These are phyloP conservation scores for Paramormyrops kingsleyae DNA, from an alignment of 2,113 vertebrate genomes.

Conservation along the genomic window DNA sequence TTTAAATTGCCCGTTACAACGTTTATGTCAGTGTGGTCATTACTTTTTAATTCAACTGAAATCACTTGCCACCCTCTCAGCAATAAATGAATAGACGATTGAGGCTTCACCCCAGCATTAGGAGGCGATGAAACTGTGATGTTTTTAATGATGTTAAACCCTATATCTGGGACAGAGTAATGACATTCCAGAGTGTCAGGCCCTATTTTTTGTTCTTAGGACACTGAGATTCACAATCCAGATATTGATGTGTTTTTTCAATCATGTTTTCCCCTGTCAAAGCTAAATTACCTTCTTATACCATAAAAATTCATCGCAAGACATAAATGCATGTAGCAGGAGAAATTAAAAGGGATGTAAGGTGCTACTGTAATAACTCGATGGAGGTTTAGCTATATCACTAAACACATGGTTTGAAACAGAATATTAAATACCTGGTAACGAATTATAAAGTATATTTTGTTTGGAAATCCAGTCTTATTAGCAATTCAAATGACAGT, in stretches of 20 bases:
- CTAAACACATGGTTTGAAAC: background rate
- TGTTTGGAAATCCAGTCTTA: background rate
- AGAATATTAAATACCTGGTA: background rate
- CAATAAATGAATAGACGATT: conserved; percentile 11
- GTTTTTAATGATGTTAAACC: conserved; percentile 12
- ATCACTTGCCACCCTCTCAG: conserved; percentile 1
- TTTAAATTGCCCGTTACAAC: background rate
- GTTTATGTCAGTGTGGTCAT: conserved; percentile 9
- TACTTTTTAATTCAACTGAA: conserved; percentile 17
- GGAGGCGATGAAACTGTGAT: conserved; percentile 5
- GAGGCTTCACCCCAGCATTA: conserved; percentile 4
- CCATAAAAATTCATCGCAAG: background rate
- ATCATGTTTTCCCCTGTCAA: background rate
- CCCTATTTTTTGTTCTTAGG: background rate
- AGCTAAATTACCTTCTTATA: background rate
- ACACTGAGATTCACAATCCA: background rate
- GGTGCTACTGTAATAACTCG: background rate
- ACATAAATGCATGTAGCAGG: background rate
- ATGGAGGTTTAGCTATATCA: background rate
- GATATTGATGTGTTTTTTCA: background rate
- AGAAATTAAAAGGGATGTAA: background rate
- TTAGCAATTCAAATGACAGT: background rate
- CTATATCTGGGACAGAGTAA: background rate
- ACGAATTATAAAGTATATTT: background rate
- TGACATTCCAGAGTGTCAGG: background rate